phyloP scores from a whole-genome alignment of 2,888 invertebrate genomes.

The Cephus spinipes region DNA sequence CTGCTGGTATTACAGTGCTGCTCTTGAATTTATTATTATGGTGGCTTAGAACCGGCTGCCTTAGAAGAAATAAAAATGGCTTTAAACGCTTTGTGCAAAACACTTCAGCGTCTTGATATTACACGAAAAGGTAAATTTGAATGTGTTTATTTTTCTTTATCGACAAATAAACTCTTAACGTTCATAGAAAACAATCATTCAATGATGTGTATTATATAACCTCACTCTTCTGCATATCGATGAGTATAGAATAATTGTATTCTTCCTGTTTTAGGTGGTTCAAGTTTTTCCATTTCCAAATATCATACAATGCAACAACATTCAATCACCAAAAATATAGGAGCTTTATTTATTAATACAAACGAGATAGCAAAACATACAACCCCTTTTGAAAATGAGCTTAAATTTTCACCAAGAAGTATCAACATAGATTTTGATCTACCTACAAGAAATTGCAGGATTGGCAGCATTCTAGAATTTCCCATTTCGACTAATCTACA shows the following conservation, averaged over 20 bases:
- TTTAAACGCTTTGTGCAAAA: constrained; percentile 34
- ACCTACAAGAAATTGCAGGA: constrained; percentile 22
- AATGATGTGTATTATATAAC: neutral
- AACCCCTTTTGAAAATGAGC: neutral
- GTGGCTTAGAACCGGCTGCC: neutral
- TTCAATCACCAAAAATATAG: neutral
- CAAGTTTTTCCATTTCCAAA: neutral
- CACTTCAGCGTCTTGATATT: constrained; percentile 29
- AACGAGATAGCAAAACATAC: neutral
- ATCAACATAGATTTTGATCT: constrained; percentile 47
- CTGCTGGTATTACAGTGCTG: neutral
- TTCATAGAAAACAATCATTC: neutral
- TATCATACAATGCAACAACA: neutral
- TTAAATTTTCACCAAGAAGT: constrained; percentile 38
- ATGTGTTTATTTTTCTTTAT: neutral
- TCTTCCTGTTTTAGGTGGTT: neutral
- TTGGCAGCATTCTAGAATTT: constrained; percentile 31
- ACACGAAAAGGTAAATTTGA: constrained; percentile 28
- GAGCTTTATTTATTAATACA: neutral
- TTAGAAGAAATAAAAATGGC: constrained; percentile 31
- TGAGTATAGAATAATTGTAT: neutral
- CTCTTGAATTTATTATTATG: neutral
- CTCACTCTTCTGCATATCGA: neutral
- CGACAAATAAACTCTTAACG: neutral
- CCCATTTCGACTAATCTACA: constrained; percentile 41